A percentile compares a stretch with the other conserved stretches of the same genome.
These are phyloP conservation scores for Smittia sp. DNA, from an alignment of 2,888 invertebrate genomes.

Conservation along the genomic window DNA sequence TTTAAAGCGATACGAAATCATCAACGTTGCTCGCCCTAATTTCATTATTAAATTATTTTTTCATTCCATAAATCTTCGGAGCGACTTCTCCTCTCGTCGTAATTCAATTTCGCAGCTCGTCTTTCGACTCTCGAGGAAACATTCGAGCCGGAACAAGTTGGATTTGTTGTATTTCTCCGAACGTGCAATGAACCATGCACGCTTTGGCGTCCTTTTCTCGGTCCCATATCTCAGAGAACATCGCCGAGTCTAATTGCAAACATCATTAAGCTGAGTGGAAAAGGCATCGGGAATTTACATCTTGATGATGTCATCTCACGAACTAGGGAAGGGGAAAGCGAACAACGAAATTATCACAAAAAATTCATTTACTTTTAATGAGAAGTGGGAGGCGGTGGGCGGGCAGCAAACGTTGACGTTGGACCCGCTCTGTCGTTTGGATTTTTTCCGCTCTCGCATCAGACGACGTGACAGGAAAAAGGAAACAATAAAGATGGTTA, in stretches of 20 bases:
- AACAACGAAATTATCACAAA: conserved; percentile 19
- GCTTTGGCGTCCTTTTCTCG: background rate
- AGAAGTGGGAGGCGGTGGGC: background rate
- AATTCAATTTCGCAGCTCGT: conserved; percentile 25
- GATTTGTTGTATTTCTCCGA: background rate
- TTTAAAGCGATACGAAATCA: background rate
- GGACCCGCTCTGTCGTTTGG: background rate
- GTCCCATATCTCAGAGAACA: background rate
- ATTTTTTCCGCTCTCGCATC: background rate
- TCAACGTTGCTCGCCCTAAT: conserved; percentile 13
- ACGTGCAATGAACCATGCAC: conserved; percentile 1
- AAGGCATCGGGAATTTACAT: conserved; percentile 4
- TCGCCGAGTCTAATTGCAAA: conserved; percentile 25
- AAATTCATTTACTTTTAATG: conserved; percentile 39
- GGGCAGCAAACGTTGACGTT: conserved; percentile 7
- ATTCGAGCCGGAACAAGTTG: background rate
- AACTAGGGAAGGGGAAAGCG: background rate
- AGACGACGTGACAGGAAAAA: conserved; percentile 37
- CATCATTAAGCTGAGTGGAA: conserved; percentile 25
- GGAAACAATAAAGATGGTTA: conserved; percentile 39
- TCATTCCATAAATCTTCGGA: conserved; percentile 36
- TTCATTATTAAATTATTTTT: conserved; percentile 36
- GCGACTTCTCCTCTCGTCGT: background rate
- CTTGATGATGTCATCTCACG: background rate
- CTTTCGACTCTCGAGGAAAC: background rate